Percentiles rank a stretch among this genome's conserved stretches.
These are phyloP conservation scores for Stylophora pistillata DNA, from an alignment of 64 coral and sea anemone species.

Conservation along the genomic window DNA sequence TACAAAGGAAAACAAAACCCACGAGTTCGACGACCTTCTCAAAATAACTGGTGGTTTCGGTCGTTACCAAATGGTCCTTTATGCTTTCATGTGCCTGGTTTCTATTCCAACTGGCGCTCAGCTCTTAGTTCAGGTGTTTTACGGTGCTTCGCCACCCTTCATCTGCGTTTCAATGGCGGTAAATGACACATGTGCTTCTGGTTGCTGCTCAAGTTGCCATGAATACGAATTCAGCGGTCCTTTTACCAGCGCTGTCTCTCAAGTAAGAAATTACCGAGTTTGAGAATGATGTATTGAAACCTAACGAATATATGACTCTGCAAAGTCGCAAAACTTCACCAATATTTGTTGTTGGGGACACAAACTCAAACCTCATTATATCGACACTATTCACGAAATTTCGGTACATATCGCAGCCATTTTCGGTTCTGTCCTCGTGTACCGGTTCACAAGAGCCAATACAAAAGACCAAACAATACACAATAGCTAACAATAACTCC, in stretches of 20 bases:
- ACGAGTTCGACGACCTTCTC: constrained; percentile 65
- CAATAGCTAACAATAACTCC: too few species aligned
- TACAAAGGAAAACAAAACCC: constrained; percentile 1
- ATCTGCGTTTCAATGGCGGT: not conserved
- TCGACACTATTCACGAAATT: too few species aligned
- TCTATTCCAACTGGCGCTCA: constrained; percentile 45
- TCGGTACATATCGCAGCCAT: too few species aligned
- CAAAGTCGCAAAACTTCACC: too few species aligned
- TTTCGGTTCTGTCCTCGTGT: too few species aligned
- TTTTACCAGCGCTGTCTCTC: constrained; percentile 66
- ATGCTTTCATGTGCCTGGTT: constrained; percentile 34
- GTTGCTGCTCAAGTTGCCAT: constrained; percentile 57
- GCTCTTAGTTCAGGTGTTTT: constrained; percentile 61
- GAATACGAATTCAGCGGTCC: constrained; percentile 46
- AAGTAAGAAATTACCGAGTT: constrained; percentile 22
- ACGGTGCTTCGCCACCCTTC: constrained; percentile 58
- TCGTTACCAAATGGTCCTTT: constrained; percentile 35
- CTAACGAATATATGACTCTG: too few species aligned
- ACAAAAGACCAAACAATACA: too few species aligned
- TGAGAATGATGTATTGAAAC: too few species aligned
- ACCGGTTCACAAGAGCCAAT: too few species aligned
- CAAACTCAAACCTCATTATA: too few species aligned
- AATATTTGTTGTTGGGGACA: too few species aligned
- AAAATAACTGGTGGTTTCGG: constrained; percentile 61
- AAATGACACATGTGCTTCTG: constrained; percentile 17